Evolutionary conservation across 2,797 vertebrate species (phyloP).

Genomic region (Poecilia gillii): DNA sequence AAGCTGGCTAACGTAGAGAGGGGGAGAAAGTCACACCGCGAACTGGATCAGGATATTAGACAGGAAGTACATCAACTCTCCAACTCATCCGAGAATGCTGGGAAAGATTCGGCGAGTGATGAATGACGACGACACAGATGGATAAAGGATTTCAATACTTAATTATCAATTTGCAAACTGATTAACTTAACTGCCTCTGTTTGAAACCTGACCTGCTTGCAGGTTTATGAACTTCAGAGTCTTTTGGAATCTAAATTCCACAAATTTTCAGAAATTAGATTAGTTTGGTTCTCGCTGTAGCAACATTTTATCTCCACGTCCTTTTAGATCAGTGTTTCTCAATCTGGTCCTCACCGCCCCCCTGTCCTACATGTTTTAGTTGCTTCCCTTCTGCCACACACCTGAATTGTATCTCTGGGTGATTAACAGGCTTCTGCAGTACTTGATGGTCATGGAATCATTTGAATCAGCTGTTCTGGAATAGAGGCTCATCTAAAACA

Average conservation of each 20-base stretch:
- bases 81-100: conserved; percentile 21
- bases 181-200: not conserved
- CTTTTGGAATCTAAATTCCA: not conserved
- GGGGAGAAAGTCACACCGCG: conserved; percentile 32
- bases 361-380: too few relatives aligned
- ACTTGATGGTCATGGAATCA: too few relatives aligned
- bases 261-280: not conserved
- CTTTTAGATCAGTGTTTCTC: not conserved
- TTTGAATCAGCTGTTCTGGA: too few relatives aligned
- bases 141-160: conserved; percentile 4
- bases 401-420: too few relatives aligned
- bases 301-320: not conserved
- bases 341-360: too few relatives aligned
- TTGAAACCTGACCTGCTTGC: not conserved
- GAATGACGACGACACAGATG: conserved; percentile 15
- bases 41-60: conserved; percentile 69
- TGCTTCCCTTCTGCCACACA: too few relatives aligned
- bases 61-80: conserved; percentile 60
- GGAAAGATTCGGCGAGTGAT: conserved; percentile 2
- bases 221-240: not conserved
- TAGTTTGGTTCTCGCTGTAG: not conserved
- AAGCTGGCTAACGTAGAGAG: conserved; percentile 51
- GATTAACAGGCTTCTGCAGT: too few relatives aligned
- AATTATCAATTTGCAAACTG: conserved; percentile 15
- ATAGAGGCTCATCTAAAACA: too few relatives aligned